phyloP scores from a whole-genome alignment of 2,888 invertebrate species.

The Neoscelio sp. region DNA sequence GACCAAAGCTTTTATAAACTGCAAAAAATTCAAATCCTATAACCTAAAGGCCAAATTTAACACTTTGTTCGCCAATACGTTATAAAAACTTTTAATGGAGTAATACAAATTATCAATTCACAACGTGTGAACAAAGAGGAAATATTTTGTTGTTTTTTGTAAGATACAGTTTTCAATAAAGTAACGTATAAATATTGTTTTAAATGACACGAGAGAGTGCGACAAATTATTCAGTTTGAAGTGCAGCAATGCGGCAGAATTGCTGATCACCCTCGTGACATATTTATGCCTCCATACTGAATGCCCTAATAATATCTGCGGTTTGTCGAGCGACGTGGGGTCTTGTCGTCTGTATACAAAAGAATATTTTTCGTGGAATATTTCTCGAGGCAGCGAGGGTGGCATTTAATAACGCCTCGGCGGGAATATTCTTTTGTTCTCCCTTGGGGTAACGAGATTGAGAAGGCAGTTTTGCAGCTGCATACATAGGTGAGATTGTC shows the following conservation, averaged over 20 bases:
- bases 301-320: constrained; percentile 69
- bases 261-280: constrained; percentile 60
- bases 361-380: constrained; percentile 71
- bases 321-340: constrained; percentile 66
- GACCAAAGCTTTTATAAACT: too few species aligned
- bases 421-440: constrained; percentile 67
- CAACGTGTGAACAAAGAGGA: too few species aligned
- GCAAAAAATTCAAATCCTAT: too few species aligned
- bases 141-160: too few species aligned
- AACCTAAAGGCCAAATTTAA: too few species aligned
- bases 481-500: constrained; percentile 15
- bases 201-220: constrained; percentile 25
- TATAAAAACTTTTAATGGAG: too few species aligned
- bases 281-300: constrained; percentile 72
- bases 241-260: constrained; percentile 36
- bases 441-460: constrained; percentile 60
- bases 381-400: constrained; percentile 66
- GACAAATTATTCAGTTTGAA: constrained; percentile 38
- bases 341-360: constrained; percentile 59
- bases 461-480: constrained; percentile 32
- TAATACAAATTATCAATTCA: too few species aligned
- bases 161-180: constrained; percentile 22
- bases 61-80: too few species aligned
- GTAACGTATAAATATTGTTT: constrained; percentile 22
- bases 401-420: constrained; percentile 63